Conservation (phyloP, 2,888 invertebrate genomes). For the Oligia fasciuncula region DNA sequence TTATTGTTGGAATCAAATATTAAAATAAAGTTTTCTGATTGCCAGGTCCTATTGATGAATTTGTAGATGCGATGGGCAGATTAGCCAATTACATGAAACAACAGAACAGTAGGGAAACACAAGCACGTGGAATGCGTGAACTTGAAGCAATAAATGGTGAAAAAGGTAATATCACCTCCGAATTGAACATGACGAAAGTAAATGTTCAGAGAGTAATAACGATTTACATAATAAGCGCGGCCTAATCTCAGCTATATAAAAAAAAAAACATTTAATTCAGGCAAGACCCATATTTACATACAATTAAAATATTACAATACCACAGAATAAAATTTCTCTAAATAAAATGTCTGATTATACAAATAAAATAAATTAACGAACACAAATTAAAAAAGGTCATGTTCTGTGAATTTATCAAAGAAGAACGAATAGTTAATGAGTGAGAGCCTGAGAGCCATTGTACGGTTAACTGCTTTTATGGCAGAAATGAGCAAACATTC, state of each 20-base stretch:
- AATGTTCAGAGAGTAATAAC: neutral
- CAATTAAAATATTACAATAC: too few relatives aligned
- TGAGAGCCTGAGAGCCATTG: too few relatives aligned
- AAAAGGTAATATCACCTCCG: slow-evolving; percentile 73
- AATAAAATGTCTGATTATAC: too few relatives aligned
- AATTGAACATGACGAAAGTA: neutral
- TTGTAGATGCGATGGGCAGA: slow-evolving; percentile 85
- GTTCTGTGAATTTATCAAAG: too few relatives aligned
- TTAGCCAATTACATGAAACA: slow-evolving; percentile 85
- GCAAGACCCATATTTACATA: too few relatives aligned
- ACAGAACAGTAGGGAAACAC: slow-evolving; percentile 85
- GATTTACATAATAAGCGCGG: neutral
- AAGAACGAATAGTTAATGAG: too few relatives aligned
- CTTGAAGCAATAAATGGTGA: slow-evolving; percentile 87
- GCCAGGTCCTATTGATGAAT: slow-evolving; percentile 86
- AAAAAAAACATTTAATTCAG: too few relatives aligned
- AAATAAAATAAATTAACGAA: too few relatives aligned
- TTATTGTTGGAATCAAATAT: neutral
- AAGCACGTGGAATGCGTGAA: slow-evolving; percentile 86
- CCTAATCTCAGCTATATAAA: neutral
- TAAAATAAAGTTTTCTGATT: slow-evolving; percentile 2
- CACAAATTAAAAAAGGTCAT: too few relatives aligned
- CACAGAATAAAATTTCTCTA: too few relatives aligned
- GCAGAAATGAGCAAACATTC: neutral
- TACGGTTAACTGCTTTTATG: neutral